phyloP scores from a whole-genome alignment of 2,888 invertebrate species.

The Drosophila ezoana region DNA sequence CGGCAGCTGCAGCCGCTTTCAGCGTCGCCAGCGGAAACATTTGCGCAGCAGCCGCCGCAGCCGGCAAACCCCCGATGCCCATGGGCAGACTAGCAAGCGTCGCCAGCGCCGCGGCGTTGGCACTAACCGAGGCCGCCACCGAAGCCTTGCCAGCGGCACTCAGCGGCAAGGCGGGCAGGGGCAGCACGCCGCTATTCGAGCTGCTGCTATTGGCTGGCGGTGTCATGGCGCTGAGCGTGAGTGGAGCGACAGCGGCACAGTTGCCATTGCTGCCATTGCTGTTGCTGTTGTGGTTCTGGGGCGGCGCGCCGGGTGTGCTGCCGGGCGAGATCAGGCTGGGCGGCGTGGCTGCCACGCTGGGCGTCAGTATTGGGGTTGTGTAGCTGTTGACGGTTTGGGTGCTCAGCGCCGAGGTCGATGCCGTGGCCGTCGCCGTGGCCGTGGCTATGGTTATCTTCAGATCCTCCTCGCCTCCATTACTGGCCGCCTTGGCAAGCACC shows the following conservation, averaged over 20 bases:
- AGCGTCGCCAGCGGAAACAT: constrained; percentile 75
- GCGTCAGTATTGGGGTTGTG: constrained; percentile 51
- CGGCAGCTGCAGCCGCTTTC: constrained; percentile 66
- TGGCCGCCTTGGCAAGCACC: constrained; percentile 79
- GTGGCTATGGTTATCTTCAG: constrained; percentile 69
- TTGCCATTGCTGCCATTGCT: constrained; percentile 58
- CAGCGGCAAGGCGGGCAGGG: constrained; percentile 67
- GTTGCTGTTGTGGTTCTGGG: constrained; percentile 56
- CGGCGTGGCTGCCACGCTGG: constrained; percentile 58
- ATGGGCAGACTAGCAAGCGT: constrained; percentile 59
- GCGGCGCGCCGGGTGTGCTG: constrained; percentile 31
- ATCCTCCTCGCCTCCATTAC: constrained; percentile 75
- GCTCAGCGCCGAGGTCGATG: constrained; percentile 42
- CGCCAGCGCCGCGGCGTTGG: constrained; percentile 56
- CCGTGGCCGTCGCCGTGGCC: constrained; percentile 34
- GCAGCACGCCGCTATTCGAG: constrained; percentile 59
- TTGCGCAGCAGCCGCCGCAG: constrained; percentile 63
- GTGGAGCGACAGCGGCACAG: constrained; percentile 66
- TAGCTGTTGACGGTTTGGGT: constrained; percentile 65
- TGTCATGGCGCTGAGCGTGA: constrained; percentile 52
- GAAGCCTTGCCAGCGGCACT: constrained; percentile 47
- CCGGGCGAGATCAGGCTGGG: constrained; percentile 66
- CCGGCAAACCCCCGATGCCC: constrained; percentile 51
- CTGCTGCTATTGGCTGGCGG: constrained; percentile 50
- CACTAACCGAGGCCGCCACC: constrained; percentile 41